These are phyloP conservation scores for Phrynosoma platyrhinos DNA, from an alignment of 2,113 vertebrate species.

Conservation along the genomic window DNA sequence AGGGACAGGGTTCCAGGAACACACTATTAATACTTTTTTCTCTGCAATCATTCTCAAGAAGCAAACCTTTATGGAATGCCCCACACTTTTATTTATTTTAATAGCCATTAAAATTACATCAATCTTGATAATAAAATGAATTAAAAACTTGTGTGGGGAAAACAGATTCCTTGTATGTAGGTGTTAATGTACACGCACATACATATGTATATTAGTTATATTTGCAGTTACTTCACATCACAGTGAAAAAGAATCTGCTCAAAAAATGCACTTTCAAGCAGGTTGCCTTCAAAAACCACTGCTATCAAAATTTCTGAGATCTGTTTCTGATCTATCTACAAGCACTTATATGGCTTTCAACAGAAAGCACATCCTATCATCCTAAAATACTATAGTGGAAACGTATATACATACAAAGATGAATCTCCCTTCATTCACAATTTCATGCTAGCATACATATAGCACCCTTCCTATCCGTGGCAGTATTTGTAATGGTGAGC, in stretches of 20 bases:
- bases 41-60: conserved; percentile 29
- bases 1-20: conserved; percentile 12
- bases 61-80: conserved; percentile 12
- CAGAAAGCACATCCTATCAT: not conserved
- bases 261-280: not conserved
- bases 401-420: not conserved
- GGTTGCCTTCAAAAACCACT: not conserved
- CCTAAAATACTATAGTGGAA: not conserved
- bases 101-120: not conserved
- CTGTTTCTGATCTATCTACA: not conserved
- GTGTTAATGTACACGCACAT: no score
- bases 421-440: not conserved
- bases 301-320: not conserved
- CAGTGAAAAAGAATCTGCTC: not conserved
- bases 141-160: not conserved
- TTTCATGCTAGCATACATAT: not conserved
- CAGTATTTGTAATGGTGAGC: not conserved
- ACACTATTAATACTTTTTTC: not conserved
- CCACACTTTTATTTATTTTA: conserved; percentile 8
- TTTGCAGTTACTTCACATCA: not conserved
- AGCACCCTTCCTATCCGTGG: not conserved
- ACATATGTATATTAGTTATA: not conserved
- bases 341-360: not conserved
- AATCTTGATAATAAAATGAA: not conserved
- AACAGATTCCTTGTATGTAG: not conserved